Percentiles rank a stretch among this genome's conserved stretches.
Evolutionary conservation across 2,113 vertebrate genomes (phyloP).

Genomic region (Lucifuga dentata): DNA sequence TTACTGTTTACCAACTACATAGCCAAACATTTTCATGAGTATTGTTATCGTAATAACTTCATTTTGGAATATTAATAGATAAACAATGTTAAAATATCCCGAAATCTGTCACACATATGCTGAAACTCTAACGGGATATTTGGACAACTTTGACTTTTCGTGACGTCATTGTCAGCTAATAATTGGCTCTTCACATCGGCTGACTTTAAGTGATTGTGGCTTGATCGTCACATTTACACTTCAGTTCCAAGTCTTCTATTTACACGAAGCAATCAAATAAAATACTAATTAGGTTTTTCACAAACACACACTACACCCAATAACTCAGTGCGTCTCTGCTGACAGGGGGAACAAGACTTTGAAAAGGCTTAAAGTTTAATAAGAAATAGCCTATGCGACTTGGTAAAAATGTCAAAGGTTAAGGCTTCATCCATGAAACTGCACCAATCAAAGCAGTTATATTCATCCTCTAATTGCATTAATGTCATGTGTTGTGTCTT

Average conservation of each 20-base stretch:
- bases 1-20: conserved; percentile 18
- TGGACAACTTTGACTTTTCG: conserved; percentile 6
- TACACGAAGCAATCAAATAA: not conserved
- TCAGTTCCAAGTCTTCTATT: not conserved
- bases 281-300: conserved; percentile 11
- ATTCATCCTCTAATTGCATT: conserved; percentile 81
- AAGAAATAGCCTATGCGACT: not conserved
- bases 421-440: conserved; percentile 28
- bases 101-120: not conserved
- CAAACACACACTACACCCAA: not conserved
- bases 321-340: not conserved
- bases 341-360: not conserved
- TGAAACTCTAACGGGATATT: too few species aligned
- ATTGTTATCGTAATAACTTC: conserved; percentile 25
- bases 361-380: not conserved
- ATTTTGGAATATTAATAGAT: conserved; percentile 23
- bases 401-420: conserved; percentile 10
- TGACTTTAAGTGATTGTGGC: not conserved
- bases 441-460: conserved; percentile 59
- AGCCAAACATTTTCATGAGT: conserved; percentile 28
- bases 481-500: conserved; percentile 80
- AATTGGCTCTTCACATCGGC: conserved; percentile 8
- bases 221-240: conserved; percentile 21
- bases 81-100: not conserved
- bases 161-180: not conserved